These are phyloP conservation scores for Diacarnus erythraeanus DNA, from an alignment of 37 sponge, comb jelly and placozoan genomes.

Conservation along the genomic window DNA sequence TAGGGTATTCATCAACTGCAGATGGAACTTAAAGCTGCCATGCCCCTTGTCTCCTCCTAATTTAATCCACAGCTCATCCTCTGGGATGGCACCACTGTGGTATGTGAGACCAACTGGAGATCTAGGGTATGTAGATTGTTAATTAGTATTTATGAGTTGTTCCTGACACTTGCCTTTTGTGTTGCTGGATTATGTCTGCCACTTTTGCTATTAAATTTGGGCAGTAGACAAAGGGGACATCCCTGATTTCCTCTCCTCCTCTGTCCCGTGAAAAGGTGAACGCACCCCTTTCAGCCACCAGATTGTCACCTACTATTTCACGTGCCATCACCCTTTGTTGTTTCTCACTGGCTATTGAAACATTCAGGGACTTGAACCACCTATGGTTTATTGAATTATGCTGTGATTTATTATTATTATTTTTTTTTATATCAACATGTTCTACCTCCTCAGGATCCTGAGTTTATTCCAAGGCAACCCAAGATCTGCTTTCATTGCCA, in stretches of 20 bases:
- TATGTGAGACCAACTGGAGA: conserved; percentile 29
- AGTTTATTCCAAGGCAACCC: neutral
- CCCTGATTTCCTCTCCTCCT: neutral
- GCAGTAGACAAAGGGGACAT: neutral
- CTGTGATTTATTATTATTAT: no score
- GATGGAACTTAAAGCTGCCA: conserved; percentile 28
- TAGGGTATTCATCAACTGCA: conserved; percentile 31
- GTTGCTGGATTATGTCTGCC: no score
- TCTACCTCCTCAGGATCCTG: neutral
- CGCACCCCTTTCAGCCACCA: neutral
- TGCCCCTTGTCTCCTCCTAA: conserved; percentile 42
- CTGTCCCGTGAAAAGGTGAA: neutral
- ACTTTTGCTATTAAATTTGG: neutral
- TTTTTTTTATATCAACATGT: no score
- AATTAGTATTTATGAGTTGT: neutral
- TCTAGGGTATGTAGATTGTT: neutral
- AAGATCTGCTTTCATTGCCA: neutral
- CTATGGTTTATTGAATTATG: neutral
- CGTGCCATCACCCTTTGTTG: neutral
- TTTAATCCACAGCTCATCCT: conserved; percentile 36
- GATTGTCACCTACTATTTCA: neutral
- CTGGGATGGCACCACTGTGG: conserved; percentile 43
- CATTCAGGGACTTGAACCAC: neutral
- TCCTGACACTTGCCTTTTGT: neutral
- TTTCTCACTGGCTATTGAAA: neutral